Percentiles rank a stretch among this genome's conserved stretches.
Evolutionary conservation across 1,140 invertebrate species (phyloP).

Genomic region (Diabrotica virgifera): DNA sequence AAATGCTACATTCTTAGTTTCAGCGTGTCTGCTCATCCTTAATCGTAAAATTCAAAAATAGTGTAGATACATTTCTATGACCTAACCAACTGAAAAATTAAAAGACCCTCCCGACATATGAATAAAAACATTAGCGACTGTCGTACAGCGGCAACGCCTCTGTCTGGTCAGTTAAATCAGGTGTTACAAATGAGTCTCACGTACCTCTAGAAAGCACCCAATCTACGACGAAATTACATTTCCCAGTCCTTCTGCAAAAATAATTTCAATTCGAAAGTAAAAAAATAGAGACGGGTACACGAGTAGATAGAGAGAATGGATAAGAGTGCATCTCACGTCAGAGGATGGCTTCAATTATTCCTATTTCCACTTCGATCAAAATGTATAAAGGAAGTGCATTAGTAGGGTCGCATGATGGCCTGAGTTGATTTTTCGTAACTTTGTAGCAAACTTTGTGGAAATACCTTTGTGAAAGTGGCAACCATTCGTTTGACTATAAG

Average conservation of each 20-base stretch:
- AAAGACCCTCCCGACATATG: too few species aligned
- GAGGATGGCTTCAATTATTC: slow-evolving; percentile 9
- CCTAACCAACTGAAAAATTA: too few species aligned
- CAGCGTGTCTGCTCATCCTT: too few species aligned
- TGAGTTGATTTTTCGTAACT: too few species aligned
- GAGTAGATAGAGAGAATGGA: neutral
- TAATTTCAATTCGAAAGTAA: slow-evolving; percentile 7
- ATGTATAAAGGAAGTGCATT: neutral
- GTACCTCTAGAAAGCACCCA: slow-evolving; percentile 11
- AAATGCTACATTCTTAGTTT: too few species aligned
- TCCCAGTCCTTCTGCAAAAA: slow-evolving; percentile 10
- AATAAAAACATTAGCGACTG: too few species aligned
- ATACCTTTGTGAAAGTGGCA: too few species aligned
- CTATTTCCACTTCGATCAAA: neutral
- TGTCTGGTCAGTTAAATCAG: slow-evolving; percentile 4
- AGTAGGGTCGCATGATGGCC: too few species aligned
- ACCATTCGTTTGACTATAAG: too few species aligned
- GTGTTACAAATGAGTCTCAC: slow-evolving; percentile 13
- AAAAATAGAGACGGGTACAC: neutral
- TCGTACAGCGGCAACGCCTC: neutral
- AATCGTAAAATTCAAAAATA: too few species aligned
- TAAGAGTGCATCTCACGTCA: slow-evolving; percentile 1
- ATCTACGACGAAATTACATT: slow-evolving; percentile 13
- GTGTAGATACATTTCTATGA: too few species aligned
- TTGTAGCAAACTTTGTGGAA: too few species aligned